phyloP scores from a whole-genome alignment of 2,888 invertebrate species.

The Listrodromus nycthemerus region DNA sequence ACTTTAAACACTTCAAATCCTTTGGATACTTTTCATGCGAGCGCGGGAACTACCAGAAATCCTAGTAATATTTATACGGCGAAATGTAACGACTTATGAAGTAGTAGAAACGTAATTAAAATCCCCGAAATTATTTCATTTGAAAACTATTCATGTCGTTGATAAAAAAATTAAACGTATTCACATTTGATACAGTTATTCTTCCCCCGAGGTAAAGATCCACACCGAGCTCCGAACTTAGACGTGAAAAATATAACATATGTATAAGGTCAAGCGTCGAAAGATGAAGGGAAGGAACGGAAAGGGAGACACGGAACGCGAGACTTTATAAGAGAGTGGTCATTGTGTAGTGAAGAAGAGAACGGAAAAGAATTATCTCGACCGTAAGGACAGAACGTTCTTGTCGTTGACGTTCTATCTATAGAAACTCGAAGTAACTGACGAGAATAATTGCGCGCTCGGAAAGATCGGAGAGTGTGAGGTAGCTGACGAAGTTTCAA shows the following conservation, averaged over 20 bases:
- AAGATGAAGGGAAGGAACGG: neutral
- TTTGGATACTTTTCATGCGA: no score
- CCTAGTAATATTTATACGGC: no score
- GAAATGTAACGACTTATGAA: neutral
- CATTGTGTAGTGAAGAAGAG: slow-evolving; percentile 48
- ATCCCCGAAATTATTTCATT: neutral
- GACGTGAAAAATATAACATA: neutral
- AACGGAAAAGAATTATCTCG: slow-evolving; percentile 64
- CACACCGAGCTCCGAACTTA: neutral
- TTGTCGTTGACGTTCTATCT: slow-evolving; percentile 72
- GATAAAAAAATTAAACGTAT: neutral
- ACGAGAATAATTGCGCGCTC: slow-evolving; percentile 75
- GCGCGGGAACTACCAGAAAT: no score
- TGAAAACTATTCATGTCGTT: neutral
- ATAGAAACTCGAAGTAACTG: slow-evolving; percentile 75
- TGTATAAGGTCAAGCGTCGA: neutral
- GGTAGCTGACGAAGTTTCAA: slow-evolving; percentile 60
- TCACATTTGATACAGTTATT: neutral
- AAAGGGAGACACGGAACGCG: neutral
- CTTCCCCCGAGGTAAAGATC: neutral
- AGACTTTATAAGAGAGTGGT: neutral
- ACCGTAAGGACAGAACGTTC: slow-evolving; percentile 65
- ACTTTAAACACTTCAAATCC: no score
- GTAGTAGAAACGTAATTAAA: slow-evolving; percentile 4
- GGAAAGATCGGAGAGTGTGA: slow-evolving; percentile 62